These are phyloP conservation scores for Sycophila sp. DNA, from an alignment of 1,140 invertebrate species.

Conservation along the genomic window DNA sequence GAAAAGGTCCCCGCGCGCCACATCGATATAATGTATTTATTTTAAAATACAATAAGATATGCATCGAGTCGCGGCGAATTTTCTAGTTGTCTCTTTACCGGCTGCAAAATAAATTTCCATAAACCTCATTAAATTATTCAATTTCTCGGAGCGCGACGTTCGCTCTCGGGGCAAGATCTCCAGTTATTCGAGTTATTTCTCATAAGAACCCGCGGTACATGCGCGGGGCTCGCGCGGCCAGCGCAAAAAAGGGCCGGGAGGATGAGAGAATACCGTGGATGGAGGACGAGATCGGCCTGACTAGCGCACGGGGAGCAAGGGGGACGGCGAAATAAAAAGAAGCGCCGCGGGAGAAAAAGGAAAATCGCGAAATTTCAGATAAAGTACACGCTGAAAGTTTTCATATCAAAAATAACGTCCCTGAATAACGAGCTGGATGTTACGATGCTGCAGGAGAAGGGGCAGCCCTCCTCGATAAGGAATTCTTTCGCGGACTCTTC, in stretches of 20 bases:
- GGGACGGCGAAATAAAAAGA: constrained; percentile 28
- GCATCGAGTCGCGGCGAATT: constrained; percentile 14
- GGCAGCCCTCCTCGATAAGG: constrained; percentile 21
- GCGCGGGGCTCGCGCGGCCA: not conserved
- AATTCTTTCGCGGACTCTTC: constrained; percentile 31
- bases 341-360: not conserved
- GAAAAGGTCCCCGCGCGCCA: not conserved
- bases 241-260: not conserved
- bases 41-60: constrained; percentile 21
- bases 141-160: constrained; percentile 21
- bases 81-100: constrained; percentile 2
- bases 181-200: constrained; percentile 35
- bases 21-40: constrained; percentile 11
- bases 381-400: constrained; percentile 13
- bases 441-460: constrained; percentile 18
- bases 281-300: not conserved
- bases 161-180: not conserved
- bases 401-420: constrained; percentile 32
- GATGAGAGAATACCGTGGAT: constrained; percentile 5
- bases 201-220: constrained; percentile 19
- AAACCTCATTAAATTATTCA: constrained; percentile 39
- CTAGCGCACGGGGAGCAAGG: not conserved
- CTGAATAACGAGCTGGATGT: constrained; percentile 34
- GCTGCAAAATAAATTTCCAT: constrained; percentile 35
- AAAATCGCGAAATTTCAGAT: constrained; percentile 27